Conservation (phyloP, 1,140 invertebrate species). For the Alviniconcha marisindica region DNA sequence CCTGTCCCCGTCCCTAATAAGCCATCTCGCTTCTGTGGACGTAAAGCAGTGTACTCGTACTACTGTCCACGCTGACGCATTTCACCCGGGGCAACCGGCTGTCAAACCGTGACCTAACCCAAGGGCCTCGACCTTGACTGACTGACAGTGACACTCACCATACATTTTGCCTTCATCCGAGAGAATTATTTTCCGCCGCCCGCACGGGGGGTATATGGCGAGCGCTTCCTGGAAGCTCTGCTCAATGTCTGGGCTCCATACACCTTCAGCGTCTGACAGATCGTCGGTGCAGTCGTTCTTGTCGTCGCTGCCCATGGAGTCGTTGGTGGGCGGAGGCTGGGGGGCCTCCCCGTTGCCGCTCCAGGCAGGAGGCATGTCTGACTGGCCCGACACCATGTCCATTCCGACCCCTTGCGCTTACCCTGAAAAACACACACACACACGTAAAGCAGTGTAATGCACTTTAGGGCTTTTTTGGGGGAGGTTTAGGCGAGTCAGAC, state of each 20-base stretch:
- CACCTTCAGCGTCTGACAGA: slow-evolving; percentile 94
- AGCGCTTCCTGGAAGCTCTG: slow-evolving; percentile 99
- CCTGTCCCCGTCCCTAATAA: too few relatives aligned
- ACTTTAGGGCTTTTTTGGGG: too few relatives aligned
- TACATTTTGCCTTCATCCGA: slow-evolving; percentile 99
- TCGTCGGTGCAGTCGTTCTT: slow-evolving; percentile 65
- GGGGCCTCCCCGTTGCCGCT: slow-evolving; percentile 51
- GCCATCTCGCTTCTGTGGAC: too few relatives aligned
- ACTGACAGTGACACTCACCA: slow-evolving; percentile 91
- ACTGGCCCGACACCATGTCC: slow-evolving; percentile 38
- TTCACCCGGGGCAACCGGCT: too few relatives aligned
- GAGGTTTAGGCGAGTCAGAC: too few relatives aligned
- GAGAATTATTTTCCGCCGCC: slow-evolving; percentile 98
- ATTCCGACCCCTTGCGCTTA: slow-evolving; percentile 18
- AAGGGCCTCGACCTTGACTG: too few relatives aligned
- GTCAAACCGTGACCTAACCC: too few relatives aligned
- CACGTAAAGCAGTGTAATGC: not conserved
- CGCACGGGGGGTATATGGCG: slow-evolving; percentile 99
- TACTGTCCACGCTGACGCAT: too few relatives aligned
- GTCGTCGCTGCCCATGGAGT: slow-evolving; percentile 60
- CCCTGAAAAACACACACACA: not conserved
- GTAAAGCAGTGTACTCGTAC: too few relatives aligned
- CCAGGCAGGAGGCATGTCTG: slow-evolving; percentile 66
- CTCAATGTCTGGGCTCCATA: slow-evolving; percentile 99
- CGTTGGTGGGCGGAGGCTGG: slow-evolving; percentile 44